Percentiles rank a stretch among this genome's conserved stretches.
These are phyloP conservation scores for Notospermus geniculatus DNA, from an alignment of 1,140 invertebrate species.

Conservation along the genomic window DNA sequence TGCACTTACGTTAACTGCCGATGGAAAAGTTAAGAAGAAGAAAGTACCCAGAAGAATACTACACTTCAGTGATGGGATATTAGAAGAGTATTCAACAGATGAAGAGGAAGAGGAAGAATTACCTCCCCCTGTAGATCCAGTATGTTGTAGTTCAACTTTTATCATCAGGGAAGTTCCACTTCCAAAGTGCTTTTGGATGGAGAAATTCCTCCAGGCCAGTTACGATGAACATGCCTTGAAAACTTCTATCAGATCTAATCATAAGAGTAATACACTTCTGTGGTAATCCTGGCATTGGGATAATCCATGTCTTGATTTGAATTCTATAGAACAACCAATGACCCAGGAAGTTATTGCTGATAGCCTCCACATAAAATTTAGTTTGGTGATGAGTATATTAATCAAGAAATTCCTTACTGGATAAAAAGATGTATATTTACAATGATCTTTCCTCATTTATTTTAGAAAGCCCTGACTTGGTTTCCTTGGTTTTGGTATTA, in stretches of 20 bases:
- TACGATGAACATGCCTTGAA: too few species aligned
- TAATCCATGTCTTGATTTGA: too few species aligned
- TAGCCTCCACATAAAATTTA: too few species aligned
- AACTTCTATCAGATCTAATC: too few species aligned
- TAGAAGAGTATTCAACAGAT: conserved; percentile 77
- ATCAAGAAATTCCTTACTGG: conserved; percentile 8
- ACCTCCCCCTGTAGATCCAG: conserved; percentile 63
- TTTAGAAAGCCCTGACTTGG: conserved; percentile 47
- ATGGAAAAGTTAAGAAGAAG: conserved; percentile 31
- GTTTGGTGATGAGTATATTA: conserved; percentile 6
- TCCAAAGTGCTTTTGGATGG: too few species aligned
- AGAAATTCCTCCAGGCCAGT: too few species aligned
- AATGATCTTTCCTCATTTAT: neutral
- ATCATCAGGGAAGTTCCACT: too few species aligned
- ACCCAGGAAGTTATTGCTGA: too few species aligned
- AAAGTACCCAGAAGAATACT: conserved; percentile 64
- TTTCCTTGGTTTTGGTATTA: conserved; percentile 47
- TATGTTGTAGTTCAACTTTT: conserved; percentile 56
- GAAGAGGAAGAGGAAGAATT: conserved; percentile 62
- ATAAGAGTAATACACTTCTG: too few species aligned
- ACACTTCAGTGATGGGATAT: conserved; percentile 80
- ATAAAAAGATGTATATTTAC: too few species aligned
- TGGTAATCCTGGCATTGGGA: too few species aligned
- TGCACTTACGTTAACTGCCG: conserved; percentile 9
- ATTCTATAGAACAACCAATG: too few species aligned